Conservation (phyloP, 2,888 invertebrate genomes). For the Amiota mariae region DNA sequence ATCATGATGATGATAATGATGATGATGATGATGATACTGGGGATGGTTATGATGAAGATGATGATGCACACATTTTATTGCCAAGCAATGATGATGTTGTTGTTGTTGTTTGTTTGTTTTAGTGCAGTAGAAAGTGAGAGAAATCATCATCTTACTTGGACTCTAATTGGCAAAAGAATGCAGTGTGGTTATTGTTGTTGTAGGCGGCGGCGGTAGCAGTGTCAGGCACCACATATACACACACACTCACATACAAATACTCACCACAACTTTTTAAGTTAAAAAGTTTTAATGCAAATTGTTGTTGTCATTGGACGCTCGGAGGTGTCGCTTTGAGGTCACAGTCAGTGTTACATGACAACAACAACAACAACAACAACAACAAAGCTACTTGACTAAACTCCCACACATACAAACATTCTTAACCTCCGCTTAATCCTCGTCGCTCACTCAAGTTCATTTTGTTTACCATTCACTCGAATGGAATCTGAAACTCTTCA, state of each 20-base stretch:
- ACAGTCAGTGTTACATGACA: conserved; percentile 57
- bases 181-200: conserved; percentile 15
- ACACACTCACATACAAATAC: too few species aligned
- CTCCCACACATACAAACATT: too few species aligned
- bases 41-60: background rate
- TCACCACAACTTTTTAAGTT: too few species aligned
- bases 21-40: too few species aligned
- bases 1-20: background rate
- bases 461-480: conserved; percentile 61
- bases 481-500: conserved; percentile 3
- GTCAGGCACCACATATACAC: too few species aligned
- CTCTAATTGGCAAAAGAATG: conserved; percentile 49
- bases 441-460: conserved; percentile 31
- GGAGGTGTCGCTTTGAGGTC: conserved; percentile 58
- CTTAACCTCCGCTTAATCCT: too few species aligned
- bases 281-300: too few species aligned
- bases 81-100: conserved; percentile 34
- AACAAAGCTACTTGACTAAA: background rate
- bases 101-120: conserved; percentile 41
- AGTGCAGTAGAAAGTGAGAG: too few species aligned
- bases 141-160: conserved; percentile 22
- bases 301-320: conserved; percentile 27
- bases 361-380: conserved; percentile 34
- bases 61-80: background rate
- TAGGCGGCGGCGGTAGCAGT: too few species aligned